These are phyloP conservation scores for Ellobium chinense DNA, from an alignment of 2,888 invertebrate species.

Conservation along the genomic window DNA sequence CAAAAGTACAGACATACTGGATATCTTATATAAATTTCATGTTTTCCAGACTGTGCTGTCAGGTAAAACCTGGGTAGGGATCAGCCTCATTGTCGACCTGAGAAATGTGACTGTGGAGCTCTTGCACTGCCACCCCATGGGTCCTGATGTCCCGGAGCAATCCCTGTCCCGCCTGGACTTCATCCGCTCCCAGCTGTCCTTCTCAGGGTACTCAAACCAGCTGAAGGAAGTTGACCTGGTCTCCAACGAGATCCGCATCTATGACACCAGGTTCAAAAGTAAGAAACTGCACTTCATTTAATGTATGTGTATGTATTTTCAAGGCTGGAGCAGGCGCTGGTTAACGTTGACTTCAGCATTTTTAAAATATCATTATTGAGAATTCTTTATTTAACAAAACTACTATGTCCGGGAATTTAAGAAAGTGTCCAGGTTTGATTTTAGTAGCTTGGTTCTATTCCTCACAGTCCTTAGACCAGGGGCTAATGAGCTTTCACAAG, in stretches of 20 bases:
- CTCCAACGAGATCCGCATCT: constrained; percentile 91
- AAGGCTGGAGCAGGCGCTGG: too few relatives aligned
- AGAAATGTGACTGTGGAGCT: constrained; percentile 91
- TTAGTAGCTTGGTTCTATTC: too few relatives aligned
- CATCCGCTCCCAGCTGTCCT: constrained; percentile 91
- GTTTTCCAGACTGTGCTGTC: constrained; percentile 75
- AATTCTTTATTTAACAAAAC: too few relatives aligned
- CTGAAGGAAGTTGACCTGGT: constrained; percentile 95
- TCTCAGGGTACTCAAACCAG: constrained; percentile 92
- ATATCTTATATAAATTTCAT: background rate
- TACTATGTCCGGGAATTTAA: too few relatives aligned
- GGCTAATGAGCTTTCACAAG: too few relatives aligned
- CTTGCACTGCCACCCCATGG: constrained; percentile 63
- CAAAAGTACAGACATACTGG: too few relatives aligned
- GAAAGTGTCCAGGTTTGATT: too few relatives aligned
- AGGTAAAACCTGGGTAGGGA: constrained; percentile 86
- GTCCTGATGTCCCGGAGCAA: constrained; percentile 57
- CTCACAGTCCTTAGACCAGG: too few relatives aligned
- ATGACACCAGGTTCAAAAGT: constrained; percentile 85
- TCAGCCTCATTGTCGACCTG: constrained; percentile 90
- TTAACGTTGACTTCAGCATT: too few relatives aligned
- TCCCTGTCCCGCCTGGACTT: constrained; percentile 92
- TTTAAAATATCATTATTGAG: too few relatives aligned
- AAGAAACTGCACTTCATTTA: too few relatives aligned
- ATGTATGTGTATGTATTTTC: too few relatives aligned